Evolutionary conservation across 2,113 vertebrate species (phyloP).

Genomic region (Elephas maximus): DNA sequence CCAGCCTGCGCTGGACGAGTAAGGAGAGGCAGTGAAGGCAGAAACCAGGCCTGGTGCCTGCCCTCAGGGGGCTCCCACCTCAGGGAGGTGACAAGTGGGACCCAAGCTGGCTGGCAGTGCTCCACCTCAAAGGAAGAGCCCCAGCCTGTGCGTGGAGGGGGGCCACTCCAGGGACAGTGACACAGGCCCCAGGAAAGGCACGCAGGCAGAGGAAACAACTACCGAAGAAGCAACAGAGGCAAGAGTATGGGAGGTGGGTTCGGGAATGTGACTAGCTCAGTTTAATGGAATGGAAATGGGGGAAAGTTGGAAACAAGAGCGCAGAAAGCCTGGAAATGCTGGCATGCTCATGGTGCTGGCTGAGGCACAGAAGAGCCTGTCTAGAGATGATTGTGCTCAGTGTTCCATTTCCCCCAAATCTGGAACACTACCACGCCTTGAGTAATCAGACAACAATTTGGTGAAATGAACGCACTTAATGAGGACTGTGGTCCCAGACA

Average conservation of each 20-base stretch:
- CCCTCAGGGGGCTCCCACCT: background rate
- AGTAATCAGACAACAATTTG: conserved; percentile 77
- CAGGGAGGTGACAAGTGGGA: background rate
- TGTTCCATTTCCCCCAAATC: conserved; percentile 19
- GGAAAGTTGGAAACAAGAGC: conserved; percentile 7
- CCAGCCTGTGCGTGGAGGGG: too few relatives aligned
- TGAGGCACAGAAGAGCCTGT: conserved; percentile 9
- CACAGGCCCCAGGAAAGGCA: background rate
- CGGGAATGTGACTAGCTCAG: background rate
- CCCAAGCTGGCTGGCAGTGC: background rate
- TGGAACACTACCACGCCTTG: conserved; percentile 70
- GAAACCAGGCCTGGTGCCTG: background rate
- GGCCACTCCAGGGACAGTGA: background rate
- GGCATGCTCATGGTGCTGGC: conserved; percentile 56
- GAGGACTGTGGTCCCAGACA: conserved; percentile 43
- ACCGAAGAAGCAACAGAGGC: background rate
- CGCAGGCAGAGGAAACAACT: background rate
- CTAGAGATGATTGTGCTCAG: conserved; percentile 40
- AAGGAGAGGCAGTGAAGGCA: background rate
- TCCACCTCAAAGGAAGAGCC: background rate
- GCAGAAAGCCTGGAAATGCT: conserved; percentile 62
- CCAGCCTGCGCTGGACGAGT: background rate
- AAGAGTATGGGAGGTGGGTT: background rate
- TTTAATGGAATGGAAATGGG: background rate
- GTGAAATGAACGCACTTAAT: conserved; percentile 68